Evolutionary conservation across 2,888 invertebrate genomes (phyloP).

Genomic region (Alcis repandata): DNA sequence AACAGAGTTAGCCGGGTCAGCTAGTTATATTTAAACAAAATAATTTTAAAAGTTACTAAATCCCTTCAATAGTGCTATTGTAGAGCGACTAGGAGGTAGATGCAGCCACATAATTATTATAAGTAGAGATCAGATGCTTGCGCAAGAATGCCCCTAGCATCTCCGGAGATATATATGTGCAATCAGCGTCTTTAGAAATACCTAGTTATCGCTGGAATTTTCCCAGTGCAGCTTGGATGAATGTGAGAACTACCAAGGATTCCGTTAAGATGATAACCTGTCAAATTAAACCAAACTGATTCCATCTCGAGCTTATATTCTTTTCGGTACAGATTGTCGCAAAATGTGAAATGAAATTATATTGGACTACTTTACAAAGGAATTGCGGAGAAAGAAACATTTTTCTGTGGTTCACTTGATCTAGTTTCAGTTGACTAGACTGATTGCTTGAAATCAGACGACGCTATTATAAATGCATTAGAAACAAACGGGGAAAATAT

Average conservation of each 20-base stretch:
- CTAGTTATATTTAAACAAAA: no score
- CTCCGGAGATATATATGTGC: slow-evolving; percentile 40
- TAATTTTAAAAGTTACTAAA: no score
- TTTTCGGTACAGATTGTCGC: slow-evolving; percentile 12
- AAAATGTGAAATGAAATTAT: slow-evolving; percentile 32
- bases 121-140: slow-evolving; percentile 36
- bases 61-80: neutral
- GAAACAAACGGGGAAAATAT: slow-evolving; percentile 43
- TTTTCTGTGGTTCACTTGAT: slow-evolving; percentile 47
- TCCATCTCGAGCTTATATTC: neutral
- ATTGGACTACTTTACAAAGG: slow-evolving; percentile 39
- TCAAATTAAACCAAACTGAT: slow-evolving; percentile 24
- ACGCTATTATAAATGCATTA: slow-evolving; percentile 61
- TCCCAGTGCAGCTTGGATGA: slow-evolving; percentile 22
- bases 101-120: no score
- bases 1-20: no score
- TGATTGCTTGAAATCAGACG: slow-evolving; percentile 53
- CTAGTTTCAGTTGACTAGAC: slow-evolving; percentile 54
- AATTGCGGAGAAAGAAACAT: slow-evolving; percentile 40
- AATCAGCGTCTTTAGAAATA: slow-evolving; percentile 39
- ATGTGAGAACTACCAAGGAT: slow-evolving; percentile 33
- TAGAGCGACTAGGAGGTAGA: neutral
- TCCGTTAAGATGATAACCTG: slow-evolving; percentile 26
- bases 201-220: slow-evolving; percentile 33
- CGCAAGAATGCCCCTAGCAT: slow-evolving; percentile 36